A percentile compares a stretch with the other conserved stretches of the same genome.
Conservation (phyloP, 2,797 vertebrate genomes). For the Scolopax bukidnonensis region DNA sequence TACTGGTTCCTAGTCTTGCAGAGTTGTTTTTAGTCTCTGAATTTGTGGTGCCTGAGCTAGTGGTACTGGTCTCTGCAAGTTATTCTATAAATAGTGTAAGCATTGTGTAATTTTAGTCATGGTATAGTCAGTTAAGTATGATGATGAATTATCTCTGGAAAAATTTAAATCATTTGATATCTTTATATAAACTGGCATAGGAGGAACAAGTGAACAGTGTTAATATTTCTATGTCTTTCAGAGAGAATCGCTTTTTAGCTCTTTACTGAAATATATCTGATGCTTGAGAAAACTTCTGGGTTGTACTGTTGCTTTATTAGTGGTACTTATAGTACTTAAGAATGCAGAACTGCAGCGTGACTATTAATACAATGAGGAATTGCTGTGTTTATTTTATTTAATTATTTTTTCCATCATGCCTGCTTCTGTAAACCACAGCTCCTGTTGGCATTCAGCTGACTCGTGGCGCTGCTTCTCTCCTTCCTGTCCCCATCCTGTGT, state of each 20-base stretch:
- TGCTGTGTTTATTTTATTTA: not conserved
- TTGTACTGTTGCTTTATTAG: not conserved
- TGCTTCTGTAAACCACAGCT: not conserved
- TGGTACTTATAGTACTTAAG: not conserved
- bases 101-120: constrained; percentile 17
- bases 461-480: not conserved
- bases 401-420: not conserved
- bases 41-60: not conserved
- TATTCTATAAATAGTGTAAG: not conserved
- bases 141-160: constrained; percentile 53
- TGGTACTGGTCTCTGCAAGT: not conserved
- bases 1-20: not conserved
- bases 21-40: not conserved
- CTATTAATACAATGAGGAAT: not conserved
- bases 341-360: not conserved
- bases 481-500: not conserved
- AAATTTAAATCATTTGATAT: not conserved
- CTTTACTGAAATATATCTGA: not conserved
- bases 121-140: constrained; percentile 33
- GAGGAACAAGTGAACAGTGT: not conserved
- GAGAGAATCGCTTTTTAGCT: not conserved
- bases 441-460: not conserved
- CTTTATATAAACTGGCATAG: not conserved
- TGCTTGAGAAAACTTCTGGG: not conserved
- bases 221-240: not conserved